Conservation (phyloP, 1,140 invertebrate genomes). For the Orchestia grillus region DNA sequence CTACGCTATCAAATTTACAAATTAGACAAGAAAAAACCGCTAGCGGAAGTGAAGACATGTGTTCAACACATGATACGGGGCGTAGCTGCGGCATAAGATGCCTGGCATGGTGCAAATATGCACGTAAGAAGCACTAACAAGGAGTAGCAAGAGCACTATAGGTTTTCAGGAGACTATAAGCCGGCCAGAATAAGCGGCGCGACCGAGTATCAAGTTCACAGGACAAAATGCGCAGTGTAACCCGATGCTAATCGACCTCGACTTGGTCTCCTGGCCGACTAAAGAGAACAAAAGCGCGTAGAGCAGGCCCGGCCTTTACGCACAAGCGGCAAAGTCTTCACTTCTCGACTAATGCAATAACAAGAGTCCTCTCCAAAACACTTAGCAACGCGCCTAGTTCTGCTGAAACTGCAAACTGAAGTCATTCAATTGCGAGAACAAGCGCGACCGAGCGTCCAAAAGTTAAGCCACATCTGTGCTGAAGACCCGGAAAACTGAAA, state of each 20-base stretch:
- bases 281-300: neutral
- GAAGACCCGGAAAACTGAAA: neutral
- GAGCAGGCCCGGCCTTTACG: neutral
- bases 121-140: conserved; percentile 18
- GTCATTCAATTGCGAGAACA: conserved; percentile 20
- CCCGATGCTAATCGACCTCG: conserved; percentile 47
- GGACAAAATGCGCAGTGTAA: conserved; percentile 40
- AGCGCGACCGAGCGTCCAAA: neutral
- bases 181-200: conserved; percentile 43
- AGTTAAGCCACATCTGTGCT: neutral
- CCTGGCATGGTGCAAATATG: neutral
- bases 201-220: conserved; percentile 40
- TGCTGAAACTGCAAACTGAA: conserved; percentile 37
- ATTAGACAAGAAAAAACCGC: neutral
- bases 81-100: neutral
- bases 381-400: conserved; percentile 11
- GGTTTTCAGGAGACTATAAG: conserved; percentile 18
- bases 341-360: conserved; percentile 18
- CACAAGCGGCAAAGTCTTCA: neutral
- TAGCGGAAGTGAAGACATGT: neutral
- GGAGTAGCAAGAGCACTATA: neutral
- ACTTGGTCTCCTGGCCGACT: conserved; percentile 9
- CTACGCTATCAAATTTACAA: neutral
- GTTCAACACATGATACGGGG: neutral
- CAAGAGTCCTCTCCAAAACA: conserved; percentile 17